Percentiles rank a stretch among this genome's conserved stretches.
Conservation (phyloP, 2,113 vertebrate species). For the Planiliza haematocheilus region DNA sequence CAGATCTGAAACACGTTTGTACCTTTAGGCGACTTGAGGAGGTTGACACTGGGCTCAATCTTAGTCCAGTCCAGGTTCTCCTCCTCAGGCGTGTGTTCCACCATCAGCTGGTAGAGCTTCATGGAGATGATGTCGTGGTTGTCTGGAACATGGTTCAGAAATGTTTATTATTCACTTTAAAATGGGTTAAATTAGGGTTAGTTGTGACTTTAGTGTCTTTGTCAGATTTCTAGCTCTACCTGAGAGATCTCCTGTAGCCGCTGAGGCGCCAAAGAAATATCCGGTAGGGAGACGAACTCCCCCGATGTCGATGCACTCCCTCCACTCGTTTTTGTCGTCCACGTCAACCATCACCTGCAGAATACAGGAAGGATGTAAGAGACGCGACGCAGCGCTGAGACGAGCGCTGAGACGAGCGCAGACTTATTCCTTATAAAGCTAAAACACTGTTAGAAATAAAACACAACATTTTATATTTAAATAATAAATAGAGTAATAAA, state of each 20-base stretch:
- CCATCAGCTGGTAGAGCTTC: conserved; percentile 99
- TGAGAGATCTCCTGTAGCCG: conserved; percentile 96
- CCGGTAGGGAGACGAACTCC: conserved; percentile 96
- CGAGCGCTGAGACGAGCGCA: background rate
- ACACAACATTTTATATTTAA: no score
- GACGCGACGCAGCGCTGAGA: background rate
- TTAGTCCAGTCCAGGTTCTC: conserved; percentile 97
- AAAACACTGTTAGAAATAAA: background rate
- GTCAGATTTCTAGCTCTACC: no score
- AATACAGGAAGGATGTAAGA: background rate
- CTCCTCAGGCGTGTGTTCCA: conserved; percentile 93
- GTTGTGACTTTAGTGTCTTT: no score
- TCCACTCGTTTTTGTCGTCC: conserved; percentile 97
- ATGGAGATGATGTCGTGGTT: conserved; percentile 99
- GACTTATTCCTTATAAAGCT: background rate
- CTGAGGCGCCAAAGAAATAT: conserved; percentile 96
- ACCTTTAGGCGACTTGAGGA: conserved; percentile 99
- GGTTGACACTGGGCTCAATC: conserved; percentile 95
- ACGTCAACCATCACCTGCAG: conserved; percentile 94
- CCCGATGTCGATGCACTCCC: conserved; percentile 95
- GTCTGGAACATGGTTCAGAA: conserved; percentile 80
- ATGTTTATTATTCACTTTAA: no score
- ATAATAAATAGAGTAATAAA: no score
- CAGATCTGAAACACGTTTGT: background rate
- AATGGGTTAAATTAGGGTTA: no score